Percentiles rank a stretch among this genome's conserved stretches.
Conservation (phyloP, 1,140 invertebrate species). For the Eupristina koningsbergeri region DNA sequence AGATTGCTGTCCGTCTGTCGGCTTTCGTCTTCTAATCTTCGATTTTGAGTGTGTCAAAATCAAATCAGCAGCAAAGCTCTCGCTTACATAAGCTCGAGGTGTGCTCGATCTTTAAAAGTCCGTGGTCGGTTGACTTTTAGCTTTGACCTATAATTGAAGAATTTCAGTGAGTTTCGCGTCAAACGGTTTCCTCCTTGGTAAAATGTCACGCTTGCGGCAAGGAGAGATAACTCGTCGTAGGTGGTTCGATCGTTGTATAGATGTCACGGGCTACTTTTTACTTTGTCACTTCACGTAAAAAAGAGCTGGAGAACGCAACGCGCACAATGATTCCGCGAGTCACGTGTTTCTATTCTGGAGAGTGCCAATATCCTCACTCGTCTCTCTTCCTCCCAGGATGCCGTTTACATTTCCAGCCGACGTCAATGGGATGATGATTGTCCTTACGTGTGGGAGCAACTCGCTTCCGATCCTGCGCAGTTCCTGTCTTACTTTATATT, state of each 20-base stretch:
- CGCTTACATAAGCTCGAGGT: neutral
- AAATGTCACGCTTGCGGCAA: neutral
- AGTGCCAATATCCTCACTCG: too few species aligned
- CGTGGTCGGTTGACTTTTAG: neutral
- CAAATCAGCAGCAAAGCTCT: too few species aligned
- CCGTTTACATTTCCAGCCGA: neutral
- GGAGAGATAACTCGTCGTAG: neutral
- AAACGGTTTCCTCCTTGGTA: neutral
- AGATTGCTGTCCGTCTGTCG: neutral
- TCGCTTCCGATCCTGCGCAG: neutral
- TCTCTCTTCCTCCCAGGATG: neutral
- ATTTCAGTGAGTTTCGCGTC: neutral
- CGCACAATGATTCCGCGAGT: neutral
- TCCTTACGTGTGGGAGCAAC: neutral
- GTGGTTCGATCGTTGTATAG: neutral
- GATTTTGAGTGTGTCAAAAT: neutral
- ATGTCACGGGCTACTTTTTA: slow-evolving; percentile 13
- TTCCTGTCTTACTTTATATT: neutral
- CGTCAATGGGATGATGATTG: too few species aligned
- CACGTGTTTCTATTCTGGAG: slow-evolving; percentile 13
- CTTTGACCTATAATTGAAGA: neutral
- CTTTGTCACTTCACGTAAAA: slow-evolving; percentile 4
- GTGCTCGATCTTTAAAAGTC: neutral
- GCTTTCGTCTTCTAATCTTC: too few species aligned
- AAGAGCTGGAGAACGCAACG: neutral